Evolutionary conservation across 2,113 vertebrate genomes (phyloP), one percentile per base, ranked within the genome.

Genomic region (Ictidomys tridecemlineatus): DNA sequence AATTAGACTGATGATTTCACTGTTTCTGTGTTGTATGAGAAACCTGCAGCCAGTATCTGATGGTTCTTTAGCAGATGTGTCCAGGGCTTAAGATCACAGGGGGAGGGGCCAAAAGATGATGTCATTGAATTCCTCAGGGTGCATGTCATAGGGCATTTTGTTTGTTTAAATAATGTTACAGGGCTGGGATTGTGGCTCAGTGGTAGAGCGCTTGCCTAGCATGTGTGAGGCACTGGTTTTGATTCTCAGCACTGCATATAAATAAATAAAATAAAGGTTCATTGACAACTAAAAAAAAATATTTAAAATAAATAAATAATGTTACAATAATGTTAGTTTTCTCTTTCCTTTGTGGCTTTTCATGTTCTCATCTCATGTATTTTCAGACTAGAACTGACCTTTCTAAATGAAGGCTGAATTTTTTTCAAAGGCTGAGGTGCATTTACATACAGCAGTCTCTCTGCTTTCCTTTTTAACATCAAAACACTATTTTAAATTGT

Each of bases 11-110:
- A 63, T 8, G 78, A 20, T 45, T 94, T 93, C 65, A 77, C 86
- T 42, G 34, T 90, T 96, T 42, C 26, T 77, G 28, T 53, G 20
- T 70, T 95, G 93, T 90, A 85, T 86, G 69, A 69, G 73, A 77
- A 10, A 74, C 4, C 37, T 2, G 42, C 3, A 91, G 14, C 45
- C 37, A n/a, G 37, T 24, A 42, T 84, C 6, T 9, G 5, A 16
- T 10, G 8, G 48, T 85, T 39, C 78, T 42, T 79, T 48, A 48
- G 28, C 37, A 72, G 30, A n/a, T 39, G 1, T 91, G 22, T 67
- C 51, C 51, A 89, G 53, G 26, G 18, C 30, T 69, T 82, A 86
- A 82, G 74, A 61, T 7, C 30, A 37, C 26, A 63, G 28, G 61
- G 18, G 74, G 28, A 93, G 5, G 28, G 18, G 48, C 80, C 10